Conservation (phyloP, 2,888 invertebrate species). For the Drosophila vallismaia region DNA sequence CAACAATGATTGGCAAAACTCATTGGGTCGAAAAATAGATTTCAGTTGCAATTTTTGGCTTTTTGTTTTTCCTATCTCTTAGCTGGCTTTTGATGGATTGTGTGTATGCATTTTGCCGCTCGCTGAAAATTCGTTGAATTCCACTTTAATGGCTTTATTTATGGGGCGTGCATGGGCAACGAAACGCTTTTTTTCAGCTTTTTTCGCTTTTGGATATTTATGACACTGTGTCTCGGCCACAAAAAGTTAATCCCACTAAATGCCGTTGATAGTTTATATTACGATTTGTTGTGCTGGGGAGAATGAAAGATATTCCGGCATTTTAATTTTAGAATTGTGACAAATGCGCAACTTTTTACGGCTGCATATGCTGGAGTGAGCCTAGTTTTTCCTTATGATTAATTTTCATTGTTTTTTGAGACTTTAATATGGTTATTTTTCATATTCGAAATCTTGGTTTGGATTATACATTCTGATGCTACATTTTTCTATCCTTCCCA, state of each 20-base stretch:
- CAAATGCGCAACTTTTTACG: conserved; percentile 45
- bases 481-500: not conserved
- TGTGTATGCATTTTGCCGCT: conserved; percentile 28
- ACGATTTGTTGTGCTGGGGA: conserved; percentile 45
- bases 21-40: conserved; percentile 25
- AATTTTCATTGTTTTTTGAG: conserved; percentile 36
- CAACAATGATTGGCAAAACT: conserved; percentile 47
- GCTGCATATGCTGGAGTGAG: conserved; percentile 35
- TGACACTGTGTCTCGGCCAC: conserved; percentile 60
- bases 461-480: not conserved
- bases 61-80: conserved; percentile 12
- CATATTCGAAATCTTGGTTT: not conserved
- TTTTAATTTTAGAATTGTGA: conserved; percentile 52
- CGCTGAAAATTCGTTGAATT: conserved; percentile 58
- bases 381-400: conserved; percentile 44
- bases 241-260: conserved; percentile 78
- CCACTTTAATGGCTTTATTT: conserved; percentile 77
- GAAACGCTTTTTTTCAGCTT: conserved; percentile 34
- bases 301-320: conserved; percentile 19
- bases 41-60: conserved; percentile 15
- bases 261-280: conserved; percentile 80
- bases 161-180: conserved; percentile 64
- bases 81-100: conserved; percentile 36
- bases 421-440: conserved; percentile 15
- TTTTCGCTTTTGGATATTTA: conserved; percentile 56